These are phyloP conservation scores for Orthosia cruda DNA, from an alignment of 2,888 invertebrate species.

Conservation along the genomic window DNA sequence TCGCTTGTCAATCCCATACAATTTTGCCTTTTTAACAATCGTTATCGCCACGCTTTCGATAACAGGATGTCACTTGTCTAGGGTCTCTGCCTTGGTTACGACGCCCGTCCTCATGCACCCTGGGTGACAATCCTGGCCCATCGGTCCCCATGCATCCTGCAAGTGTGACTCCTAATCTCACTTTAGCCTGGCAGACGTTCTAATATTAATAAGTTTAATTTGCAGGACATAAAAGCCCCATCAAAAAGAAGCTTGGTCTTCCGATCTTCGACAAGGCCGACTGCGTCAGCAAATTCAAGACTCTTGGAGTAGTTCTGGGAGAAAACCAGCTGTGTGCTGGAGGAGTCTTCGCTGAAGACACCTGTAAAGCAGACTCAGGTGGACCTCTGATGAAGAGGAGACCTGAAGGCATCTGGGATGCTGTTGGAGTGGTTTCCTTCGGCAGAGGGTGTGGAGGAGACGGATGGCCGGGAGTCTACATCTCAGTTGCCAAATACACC, in stretches of 20 bases:
- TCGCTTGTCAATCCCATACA: no score
- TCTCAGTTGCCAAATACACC: constrained; percentile 92
- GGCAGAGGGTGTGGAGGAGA: constrained; percentile 93
- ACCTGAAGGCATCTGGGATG: constrained; percentile 90
- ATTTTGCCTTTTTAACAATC: no score
- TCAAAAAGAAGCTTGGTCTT: constrained; percentile 93
- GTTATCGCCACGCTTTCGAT: no score
- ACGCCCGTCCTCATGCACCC: no score
- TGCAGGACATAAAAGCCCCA: constrained; percentile 89
- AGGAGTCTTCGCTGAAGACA: constrained; percentile 93
- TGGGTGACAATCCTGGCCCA: no score
- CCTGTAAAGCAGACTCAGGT: constrained; percentile 95
- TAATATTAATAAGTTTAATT: constrained; percentile 39
- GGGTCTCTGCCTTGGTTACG: no score
- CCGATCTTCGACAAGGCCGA: constrained; percentile 90
- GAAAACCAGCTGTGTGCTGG: constrained; percentile 94
- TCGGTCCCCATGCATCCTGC: no score
- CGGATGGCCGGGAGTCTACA: constrained; percentile 94
- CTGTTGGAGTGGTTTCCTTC: constrained; percentile 93
- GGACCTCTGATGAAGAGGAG: constrained; percentile 94
- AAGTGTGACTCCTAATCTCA: no score
- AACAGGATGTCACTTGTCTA: no score
- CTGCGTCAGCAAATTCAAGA: constrained; percentile 90
- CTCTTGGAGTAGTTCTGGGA: constrained; percentile 87
- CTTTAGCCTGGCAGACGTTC: no score